These are phyloP conservation scores for Lateolabrax maculatus DNA, from an alignment of 2,797 vertebrate genomes.

Conservation along the genomic window DNA sequence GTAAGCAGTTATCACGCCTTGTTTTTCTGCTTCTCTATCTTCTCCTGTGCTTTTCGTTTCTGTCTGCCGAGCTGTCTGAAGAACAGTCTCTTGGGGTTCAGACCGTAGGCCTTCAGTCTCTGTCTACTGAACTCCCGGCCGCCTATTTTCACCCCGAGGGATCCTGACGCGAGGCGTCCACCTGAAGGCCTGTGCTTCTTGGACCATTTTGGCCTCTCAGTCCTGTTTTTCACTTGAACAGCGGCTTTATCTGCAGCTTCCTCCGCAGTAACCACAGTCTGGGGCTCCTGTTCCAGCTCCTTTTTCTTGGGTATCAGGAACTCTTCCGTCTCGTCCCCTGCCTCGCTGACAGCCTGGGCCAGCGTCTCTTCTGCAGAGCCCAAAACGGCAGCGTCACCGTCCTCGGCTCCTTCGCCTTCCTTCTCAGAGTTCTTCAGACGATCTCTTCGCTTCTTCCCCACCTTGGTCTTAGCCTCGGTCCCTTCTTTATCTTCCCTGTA, in stretches of 20 bases:
- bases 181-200: constrained; percentile 68
- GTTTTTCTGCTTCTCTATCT: constrained; percentile 69
- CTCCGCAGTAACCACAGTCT: neutral
- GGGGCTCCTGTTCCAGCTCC: constrained; percentile 56
- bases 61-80: constrained; percentile 88
- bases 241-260: neutral
- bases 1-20: constrained; percentile 60
- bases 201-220: constrained; percentile 58
- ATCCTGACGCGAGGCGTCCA: constrained; percentile 62
- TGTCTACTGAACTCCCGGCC: constrained; percentile 88
- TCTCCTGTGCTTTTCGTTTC: constrained; percentile 78
- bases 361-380: constrained; percentile 28
- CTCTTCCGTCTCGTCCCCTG: constrained; percentile 45
- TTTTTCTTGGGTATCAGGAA: constrained; percentile 80
- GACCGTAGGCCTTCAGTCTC: constrained; percentile 91
- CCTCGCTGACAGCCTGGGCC: constrained; percentile 40
- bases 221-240: constrained; percentile 35
- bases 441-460: constrained; percentile 81
- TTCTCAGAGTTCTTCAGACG: constrained; percentile 64
- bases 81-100: constrained; percentile 91
- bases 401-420: constrained; percentile 21
- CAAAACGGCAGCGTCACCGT: fast-evolving
- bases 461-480: constrained; percentile 67
- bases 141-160: constrained; percentile 82
- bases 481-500: constrained; percentile 63